Evolutionary conservation across 2,888 invertebrate species (phyloP), one percentile per base, ranked within the genome.

Genomic region (Agrotis puta): DNA sequence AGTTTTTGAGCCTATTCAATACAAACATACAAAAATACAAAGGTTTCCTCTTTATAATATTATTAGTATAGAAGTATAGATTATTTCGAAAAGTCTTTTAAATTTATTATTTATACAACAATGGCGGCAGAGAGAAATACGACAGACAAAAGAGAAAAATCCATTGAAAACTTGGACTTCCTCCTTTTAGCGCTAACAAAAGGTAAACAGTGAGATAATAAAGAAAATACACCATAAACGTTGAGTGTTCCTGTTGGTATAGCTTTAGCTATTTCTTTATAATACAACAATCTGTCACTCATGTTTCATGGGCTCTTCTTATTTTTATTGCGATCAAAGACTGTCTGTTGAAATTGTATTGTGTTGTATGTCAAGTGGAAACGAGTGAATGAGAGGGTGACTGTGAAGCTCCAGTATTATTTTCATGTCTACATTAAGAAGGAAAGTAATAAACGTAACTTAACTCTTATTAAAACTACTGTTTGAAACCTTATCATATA

Each of bases 121-220:
- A 84, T 73, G 73, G 81, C 57, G 66, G 62, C 43, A 67, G 66
- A 61, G 51, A 61, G 70, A 39, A 69, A 54, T 58, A 50, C 56
- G 51, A 83, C 75, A 84, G 85, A 83, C 75, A 84, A 84, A 74
- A 79, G 79, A 68, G 66, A 64, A 67, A 77, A 67, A 72, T 74
- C 71, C 75, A 76, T 80, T 77, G 81, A 74, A 77, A 77, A 72
- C 64, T 73, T 65, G 58, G 57, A 77, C 64, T 69, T 74, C 75
- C 70, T 77, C 68, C 53, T 79, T 81, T 81, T 68, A 75, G 47
- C 57, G 57, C 18, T 70, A 74, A 81, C 85, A 84, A 84, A 78
- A 81, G 85, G 73, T 84, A 84, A 74, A 78, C 72, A 77, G 72
- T 56, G 27, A 47, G 68, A 66, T 73, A 68, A 80, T 73, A 68